Conservation (phyloP, 2,797 vertebrate species). For the Tenualosa ilisha region DNA sequence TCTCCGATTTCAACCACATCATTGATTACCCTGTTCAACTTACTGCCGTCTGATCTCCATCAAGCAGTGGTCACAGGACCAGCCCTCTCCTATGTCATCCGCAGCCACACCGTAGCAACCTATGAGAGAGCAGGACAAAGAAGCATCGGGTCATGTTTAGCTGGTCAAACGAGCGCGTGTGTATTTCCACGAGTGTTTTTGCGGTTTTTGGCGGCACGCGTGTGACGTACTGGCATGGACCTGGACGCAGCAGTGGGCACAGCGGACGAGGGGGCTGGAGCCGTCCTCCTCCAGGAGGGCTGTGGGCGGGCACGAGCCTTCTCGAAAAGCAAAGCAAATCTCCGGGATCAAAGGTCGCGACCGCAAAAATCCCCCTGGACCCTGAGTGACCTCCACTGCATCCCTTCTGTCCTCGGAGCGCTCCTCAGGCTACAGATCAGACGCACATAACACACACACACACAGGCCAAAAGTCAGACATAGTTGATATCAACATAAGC, state of each 20-base stretch:
- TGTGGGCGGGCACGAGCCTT: conserved; percentile 86
- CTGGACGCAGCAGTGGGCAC: conserved; percentile 84
- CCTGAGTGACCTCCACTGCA: conserved; percentile 53
- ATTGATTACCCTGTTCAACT: conserved; percentile 58
- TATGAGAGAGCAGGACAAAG: conserved; percentile 54
- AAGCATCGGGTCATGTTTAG: not conserved
- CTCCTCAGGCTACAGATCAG: conserved; percentile 79
- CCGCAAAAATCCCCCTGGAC: conserved; percentile 53
- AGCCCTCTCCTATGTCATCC: conserved; percentile 78
- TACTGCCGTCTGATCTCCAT: conserved; percentile 88
- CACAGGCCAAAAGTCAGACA: not conserved
- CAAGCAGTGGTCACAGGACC: conserved; percentile 89
- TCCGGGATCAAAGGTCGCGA: conserved; percentile 93
- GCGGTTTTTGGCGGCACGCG: not conserved
- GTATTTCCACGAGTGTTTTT: not conserved
- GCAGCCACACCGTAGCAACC: conserved; percentile 92
- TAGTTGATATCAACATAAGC: not conserved
- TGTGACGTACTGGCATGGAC: conserved; percentile 92
- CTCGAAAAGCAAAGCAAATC: conserved; percentile 94
- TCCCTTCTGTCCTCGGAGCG: conserved; percentile 50
- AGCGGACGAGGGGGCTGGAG: conserved; percentile 88
- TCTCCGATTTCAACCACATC: not conserved
- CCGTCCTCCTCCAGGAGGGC: conserved; percentile 90
- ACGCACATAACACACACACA: not conserved
- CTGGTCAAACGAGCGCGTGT: not conserved